phyloP scores from a whole-genome alignment of 2,113 vertebrate species.

The Echinops telfairi region DNA sequence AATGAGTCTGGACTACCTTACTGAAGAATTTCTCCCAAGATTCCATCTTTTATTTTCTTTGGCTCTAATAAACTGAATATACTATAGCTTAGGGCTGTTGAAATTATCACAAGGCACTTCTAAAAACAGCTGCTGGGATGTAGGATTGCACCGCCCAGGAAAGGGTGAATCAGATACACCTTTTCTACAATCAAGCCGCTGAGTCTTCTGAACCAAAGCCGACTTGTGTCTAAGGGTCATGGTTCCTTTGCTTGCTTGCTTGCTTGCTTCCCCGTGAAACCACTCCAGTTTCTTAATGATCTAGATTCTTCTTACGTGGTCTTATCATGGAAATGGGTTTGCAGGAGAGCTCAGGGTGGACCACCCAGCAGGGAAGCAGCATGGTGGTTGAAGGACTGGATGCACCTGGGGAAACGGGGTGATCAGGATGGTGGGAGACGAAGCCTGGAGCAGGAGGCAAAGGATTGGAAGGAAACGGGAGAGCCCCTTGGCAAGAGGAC shows the following conservation, averaged over 20 bases:
- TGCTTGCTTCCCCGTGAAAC: neutral
- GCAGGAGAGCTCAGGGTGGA: neutral
- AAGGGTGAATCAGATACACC: neutral
- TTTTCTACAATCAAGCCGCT: slow-evolving; percentile 4
- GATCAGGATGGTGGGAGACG: neutral
- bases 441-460: neutral
- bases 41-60: slow-evolving; percentile 11
- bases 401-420: slow-evolving; percentile 10
- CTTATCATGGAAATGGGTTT: neutral
- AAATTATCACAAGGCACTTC: slow-evolving; percentile 28
- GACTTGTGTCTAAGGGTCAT: neutral
- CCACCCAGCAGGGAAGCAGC: neutral
- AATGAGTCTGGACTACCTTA: slow-evolving; percentile 29
- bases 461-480: neutral
- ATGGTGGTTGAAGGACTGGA: neutral
- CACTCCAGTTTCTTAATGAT: neutral
- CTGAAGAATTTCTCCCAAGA: slow-evolving; percentile 59
- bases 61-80: neutral
- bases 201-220: slow-evolving; percentile 22
- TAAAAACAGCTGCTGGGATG: slow-evolving; percentile 17
- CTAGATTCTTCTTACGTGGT: neutral
- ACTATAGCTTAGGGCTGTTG: slow-evolving; percentile 27
- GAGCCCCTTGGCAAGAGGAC: neutral
- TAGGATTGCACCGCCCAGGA: slow-evolving; percentile 10
- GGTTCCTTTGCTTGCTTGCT: neutral